These are phyloP conservation scores for Sebastes nivosus DNA, from an alignment of 2,797 vertebrate genomes.

Conservation along the genomic window DNA sequence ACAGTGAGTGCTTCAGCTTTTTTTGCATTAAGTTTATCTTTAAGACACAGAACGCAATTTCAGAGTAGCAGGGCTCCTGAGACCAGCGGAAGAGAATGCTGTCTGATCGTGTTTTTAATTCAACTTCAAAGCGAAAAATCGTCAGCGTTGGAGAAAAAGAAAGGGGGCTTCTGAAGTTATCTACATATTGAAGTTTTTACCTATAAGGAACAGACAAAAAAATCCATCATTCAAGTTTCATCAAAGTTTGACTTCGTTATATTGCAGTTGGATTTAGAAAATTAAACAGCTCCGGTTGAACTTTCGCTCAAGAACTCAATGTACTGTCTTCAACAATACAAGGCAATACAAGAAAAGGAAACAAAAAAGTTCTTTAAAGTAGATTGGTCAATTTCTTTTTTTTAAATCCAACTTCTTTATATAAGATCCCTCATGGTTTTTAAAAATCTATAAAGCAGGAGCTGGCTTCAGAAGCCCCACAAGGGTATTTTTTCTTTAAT, in stretches of 20 bases:
- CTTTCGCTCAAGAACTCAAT: conserved; percentile 10
- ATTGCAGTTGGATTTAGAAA: conserved; percentile 34
- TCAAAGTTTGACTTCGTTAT: conserved; percentile 53
- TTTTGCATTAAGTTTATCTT: conserved; percentile 81
- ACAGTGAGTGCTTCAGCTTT: conserved; percentile 60
- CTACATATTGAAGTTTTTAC: conserved; percentile 60
- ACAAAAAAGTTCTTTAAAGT: neutral
- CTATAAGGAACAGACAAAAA: conserved; percentile 27
- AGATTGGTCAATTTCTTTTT: conserved; percentile 1
- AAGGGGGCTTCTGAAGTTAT: conserved; percentile 54
- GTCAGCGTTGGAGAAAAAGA: conserved; percentile 47
- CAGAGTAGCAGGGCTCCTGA: conserved; percentile 67
- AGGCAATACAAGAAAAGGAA: neutral
- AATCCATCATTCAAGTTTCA: conserved; percentile 53
- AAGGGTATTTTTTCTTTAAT: neutral
- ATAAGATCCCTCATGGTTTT: neutral
- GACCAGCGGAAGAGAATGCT: conserved; percentile 64
- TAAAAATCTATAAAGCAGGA: conserved; percentile 12
- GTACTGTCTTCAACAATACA: conserved; percentile 14
- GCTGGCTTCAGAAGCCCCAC: conserved; percentile 6
- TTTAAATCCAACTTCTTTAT: neutral
- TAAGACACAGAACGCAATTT: conserved; percentile 78
- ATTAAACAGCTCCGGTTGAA: conserved; percentile 35
- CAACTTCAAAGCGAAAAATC: conserved; percentile 64
- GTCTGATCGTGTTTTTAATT: conserved; percentile 76